These are phyloP conservation scores for Orbicella faveolata DNA, from an alignment of 64 coral and sea anemone genomes.

Conservation along the genomic window DNA sequence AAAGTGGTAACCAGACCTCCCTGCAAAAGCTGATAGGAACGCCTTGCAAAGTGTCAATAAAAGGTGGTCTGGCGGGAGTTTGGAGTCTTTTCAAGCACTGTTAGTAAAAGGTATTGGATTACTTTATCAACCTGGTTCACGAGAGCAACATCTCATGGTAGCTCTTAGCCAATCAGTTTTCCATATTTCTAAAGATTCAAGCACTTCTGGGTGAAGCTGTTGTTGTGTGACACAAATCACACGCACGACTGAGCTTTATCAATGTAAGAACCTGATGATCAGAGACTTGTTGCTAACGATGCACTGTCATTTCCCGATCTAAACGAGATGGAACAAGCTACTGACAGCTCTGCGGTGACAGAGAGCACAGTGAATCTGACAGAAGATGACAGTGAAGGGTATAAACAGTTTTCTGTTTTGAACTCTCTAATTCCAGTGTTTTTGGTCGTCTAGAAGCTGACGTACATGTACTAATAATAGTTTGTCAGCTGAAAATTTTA, in stretches of 20 bases:
- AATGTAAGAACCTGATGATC: constrained; percentile 19
- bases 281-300: background rate
- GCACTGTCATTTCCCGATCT: background rate
- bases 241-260: background rate
- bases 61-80: background rate
- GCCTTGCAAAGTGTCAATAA: constrained; percentile 1
- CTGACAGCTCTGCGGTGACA: background rate
- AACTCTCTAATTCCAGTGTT: too few species aligned
- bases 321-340: constrained; percentile 2
- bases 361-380: constrained; percentile 8
- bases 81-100: background rate
- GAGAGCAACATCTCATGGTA: background rate
- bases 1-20: background rate
- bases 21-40: background rate
- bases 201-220: background rate
- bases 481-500: too few species aligned
- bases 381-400: constrained; percentile 25
- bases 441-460: too few species aligned
- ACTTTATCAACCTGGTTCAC: background rate
- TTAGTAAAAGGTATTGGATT: background rate
- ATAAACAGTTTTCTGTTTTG: background rate
- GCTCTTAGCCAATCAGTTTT: background rate
- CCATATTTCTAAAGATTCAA: background rate
- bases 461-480: too few species aligned
- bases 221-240: background rate